phyloP scores from a whole-genome alignment of 2,113 vertebrate genomes.

The Maccullochella peelii region DNA sequence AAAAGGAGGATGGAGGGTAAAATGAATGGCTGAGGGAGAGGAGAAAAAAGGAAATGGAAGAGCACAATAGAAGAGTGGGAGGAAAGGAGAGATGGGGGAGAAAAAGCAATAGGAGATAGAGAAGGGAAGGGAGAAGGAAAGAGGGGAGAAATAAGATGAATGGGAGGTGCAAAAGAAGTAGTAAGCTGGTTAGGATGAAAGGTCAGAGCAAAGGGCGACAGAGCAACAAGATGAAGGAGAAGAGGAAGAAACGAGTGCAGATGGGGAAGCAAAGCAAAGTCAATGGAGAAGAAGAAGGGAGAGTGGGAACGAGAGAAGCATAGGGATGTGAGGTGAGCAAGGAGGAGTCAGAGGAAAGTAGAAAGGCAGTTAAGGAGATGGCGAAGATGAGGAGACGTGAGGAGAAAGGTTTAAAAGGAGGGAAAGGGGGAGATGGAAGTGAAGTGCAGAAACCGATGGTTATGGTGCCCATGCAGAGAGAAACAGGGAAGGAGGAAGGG shows the following conservation, averaged over 20 bases:
- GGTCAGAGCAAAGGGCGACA: constrained; percentile 42
- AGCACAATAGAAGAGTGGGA: constrained; percentile 64
- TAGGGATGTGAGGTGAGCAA: constrained; percentile 62
- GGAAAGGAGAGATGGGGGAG: constrained; percentile 75
- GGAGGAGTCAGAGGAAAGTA: constrained; percentile 48
- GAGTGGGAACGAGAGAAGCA: constrained; percentile 74
- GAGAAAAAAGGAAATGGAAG: constrained; percentile 65
- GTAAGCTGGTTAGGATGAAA: constrained; percentile 79
- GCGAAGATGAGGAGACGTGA: constrained; percentile 2
- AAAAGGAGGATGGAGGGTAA: constrained; percentile 89
- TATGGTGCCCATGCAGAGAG: constrained; percentile 88
- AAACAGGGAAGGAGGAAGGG: constrained; percentile 32
- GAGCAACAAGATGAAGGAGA: constrained; percentile 69
- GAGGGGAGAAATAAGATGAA: constrained; percentile 31
- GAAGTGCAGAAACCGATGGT: constrained; percentile 84
- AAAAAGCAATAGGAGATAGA: constrained; percentile 16
- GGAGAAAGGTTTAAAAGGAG: constrained; percentile 54
- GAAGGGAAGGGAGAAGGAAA: constrained; percentile 6
- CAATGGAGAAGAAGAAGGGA: constrained; percentile 59
- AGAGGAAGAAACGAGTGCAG: constrained; percentile 36
- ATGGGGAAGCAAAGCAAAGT: constrained; percentile 68
- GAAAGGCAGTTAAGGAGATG: constrained; percentile 75
- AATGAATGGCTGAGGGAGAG: constrained; percentile 85
- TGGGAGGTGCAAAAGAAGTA: constrained; percentile 51
- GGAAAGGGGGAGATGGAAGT: constrained; percentile 68